Evolutionary conservation across 1,140 invertebrate species (phyloP), one percentile per base, ranked within the genome.

Genomic region (Drosophila watanabei): DNA sequence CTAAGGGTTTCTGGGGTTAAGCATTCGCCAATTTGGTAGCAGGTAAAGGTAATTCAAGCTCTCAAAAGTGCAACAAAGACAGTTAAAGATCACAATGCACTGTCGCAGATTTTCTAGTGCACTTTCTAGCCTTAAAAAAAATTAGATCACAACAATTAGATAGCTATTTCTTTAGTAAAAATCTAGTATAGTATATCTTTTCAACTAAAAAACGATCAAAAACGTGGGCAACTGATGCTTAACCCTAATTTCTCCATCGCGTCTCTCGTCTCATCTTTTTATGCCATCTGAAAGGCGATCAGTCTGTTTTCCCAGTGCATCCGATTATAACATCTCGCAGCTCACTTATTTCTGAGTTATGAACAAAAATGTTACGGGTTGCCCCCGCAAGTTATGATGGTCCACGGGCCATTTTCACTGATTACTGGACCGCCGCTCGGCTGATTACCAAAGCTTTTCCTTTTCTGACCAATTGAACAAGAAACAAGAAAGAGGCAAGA

Each of bases 381-480:
- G 43, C 18, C 43, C 24, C 24, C 24, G 24, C 24, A 16, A 30
- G 51, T 52, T 52, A 64, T 35, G 66, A 64, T 49, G 37, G 48
- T 28, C 61, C 66, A 37, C 66, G 13, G 33, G 41, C 48, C 41
- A 60, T 37, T 68, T 68, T 35, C 48, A 33, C 68, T 69, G 65
- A 70, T 70, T 65, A 30, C 63, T 65, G 16, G 65, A 35, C 24
- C 35, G 33, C 14, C n/a, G 59, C 28, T 49, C 62, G 48, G 48
- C 66, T 68, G 66, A 70, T 71, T 68, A 45, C 68, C 63, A 35
- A 5, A 63, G 64, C 68, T 71, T 69, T 71, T 52, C 63, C 20
- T 24, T 69, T 24, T 68, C n/a, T 71, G 68, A 68, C 63, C 68
- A 71, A 71, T 68, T 68, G 48, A 68, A 70, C 46, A 39, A 33